Base-by-base conservation (phyloP, 1,140 invertebrate genomes). In the Dendroctonus ponderosae region DNA sequence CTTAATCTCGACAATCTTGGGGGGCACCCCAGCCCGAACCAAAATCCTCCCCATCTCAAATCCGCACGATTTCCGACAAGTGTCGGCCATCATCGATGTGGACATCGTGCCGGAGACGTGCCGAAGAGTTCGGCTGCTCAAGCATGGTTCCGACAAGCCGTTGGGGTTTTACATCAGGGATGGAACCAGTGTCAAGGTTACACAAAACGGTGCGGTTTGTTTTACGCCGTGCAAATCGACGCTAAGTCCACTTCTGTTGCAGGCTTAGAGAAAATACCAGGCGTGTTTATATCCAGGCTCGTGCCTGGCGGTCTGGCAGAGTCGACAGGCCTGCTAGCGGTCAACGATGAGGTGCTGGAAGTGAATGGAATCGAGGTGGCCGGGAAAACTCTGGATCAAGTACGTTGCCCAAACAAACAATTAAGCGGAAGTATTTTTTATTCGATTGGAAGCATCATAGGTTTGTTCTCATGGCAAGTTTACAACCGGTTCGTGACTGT, bases 311-410 rank as follows among this genome's bases (percentile, higher is more conserved):
- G 91, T 2, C 79, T 94, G 66, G 91, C 91, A 0, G 97, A 99
- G 81, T 95, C 93, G 70, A 99, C 97, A 0, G 97, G 97, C 7
- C 83, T 99, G 40, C 82, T 99, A 62, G 97, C 96, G 0, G 96
- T 99, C 11, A 98, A 99, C 77, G 98, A 99, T 80, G 97, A 99
- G 79, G 96, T 99, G 2, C 83, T 99, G 12, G 98, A 99, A 84
- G 98, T 99, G 0, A 99, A 99, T 80, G 98, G 98, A n/a, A 99
- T 99, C 72, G 97, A 99, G 79, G 97, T 97, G 6, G 89, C 89
- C 62, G 95, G 94, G n/a, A 98, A 98, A 83, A 96, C 94, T 0
- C 80, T 99, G 7, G 97, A 99, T 82, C 97, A 99, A 85, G 66
- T 67, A 48, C 15, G 42, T 46, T 46, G 44, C 44, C 44, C 8